Conservation (phyloP, 2,888 invertebrate species). For the Trachelus troglodyta region DNA sequence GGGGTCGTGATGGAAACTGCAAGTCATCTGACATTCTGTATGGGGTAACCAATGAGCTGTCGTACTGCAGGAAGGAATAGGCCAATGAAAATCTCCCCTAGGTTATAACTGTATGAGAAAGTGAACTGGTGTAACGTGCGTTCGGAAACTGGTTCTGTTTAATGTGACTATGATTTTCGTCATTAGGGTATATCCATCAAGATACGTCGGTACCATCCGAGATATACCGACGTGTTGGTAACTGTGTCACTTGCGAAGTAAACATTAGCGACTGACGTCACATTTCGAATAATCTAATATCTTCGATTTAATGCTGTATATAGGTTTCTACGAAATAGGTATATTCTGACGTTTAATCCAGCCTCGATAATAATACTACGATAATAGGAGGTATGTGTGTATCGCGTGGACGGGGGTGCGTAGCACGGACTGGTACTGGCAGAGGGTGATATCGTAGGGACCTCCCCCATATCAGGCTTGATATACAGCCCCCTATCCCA, state of each 20-base stretch:
- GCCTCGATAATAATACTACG: not conserved
- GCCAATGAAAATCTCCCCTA: not conserved
- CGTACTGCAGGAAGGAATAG: not conserved
- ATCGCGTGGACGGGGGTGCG: conserved; percentile 36
- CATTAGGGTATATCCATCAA: not conserved
- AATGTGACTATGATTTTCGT: not conserved
- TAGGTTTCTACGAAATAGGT: not conserved
- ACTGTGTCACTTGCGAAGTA: not conserved
- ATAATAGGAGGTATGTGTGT: not conserved
- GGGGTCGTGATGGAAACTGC: conserved; percentile 8
- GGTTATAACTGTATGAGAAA: not conserved
- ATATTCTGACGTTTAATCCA: not conserved
- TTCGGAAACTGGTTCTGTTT: not conserved
- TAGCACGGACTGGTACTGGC: conserved; percentile 49
- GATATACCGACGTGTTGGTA: not conserved
- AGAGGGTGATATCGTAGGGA: conserved; percentile 21
- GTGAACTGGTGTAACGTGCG: not conserved
- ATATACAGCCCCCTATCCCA: conserved; percentile 32
- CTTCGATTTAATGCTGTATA: not conserved
- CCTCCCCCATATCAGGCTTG: conserved; percentile 35
- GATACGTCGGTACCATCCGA: not conserved
- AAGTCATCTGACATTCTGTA: conserved; percentile 15
- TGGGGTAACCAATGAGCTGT: not conserved
- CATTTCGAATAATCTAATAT: not conserved
- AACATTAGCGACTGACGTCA: not conserved